Conservation (phyloP, 2,113 vertebrate species). For the Poecilia latipinna region DNA sequence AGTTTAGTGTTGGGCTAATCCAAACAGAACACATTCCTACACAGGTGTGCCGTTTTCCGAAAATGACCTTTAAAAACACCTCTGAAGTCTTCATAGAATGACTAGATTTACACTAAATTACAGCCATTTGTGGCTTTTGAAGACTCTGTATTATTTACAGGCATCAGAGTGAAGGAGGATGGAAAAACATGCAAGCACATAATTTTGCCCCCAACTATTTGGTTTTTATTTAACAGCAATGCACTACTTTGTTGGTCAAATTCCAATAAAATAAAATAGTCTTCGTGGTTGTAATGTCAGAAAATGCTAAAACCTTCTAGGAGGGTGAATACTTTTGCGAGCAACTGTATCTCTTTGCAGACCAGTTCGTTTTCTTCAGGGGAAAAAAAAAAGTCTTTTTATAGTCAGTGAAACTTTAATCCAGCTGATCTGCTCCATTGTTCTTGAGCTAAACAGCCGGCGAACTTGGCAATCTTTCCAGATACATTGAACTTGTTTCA, state of each 20-base stretch:
- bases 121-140: too few species aligned
- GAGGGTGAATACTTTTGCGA: background rate
- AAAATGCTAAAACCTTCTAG: background rate
- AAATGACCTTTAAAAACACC: too few species aligned
- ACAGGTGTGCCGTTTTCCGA: background rate
- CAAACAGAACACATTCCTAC: background rate
- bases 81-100: too few species aligned
- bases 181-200: too few species aligned
- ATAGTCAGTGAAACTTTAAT: slow-evolving; percentile 59
- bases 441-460: slow-evolving; percentile 52
- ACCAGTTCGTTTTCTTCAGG: slow-evolving; percentile 20
- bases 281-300: background rate
- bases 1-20: too few species aligned
- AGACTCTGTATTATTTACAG: too few species aligned
- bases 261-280: too few species aligned
- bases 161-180: too few species aligned
- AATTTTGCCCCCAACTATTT: too few species aligned
- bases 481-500: slow-evolving; percentile 75
- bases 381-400: slow-evolving; percentile 16
- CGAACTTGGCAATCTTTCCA: slow-evolving; percentile 66
- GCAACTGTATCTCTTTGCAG: background rate
- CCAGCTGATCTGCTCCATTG: slow-evolving; percentile 51
- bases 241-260: too few species aligned
- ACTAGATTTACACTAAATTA: too few species aligned
- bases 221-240: too few species aligned